These are phyloP conservation scores for Rhea pennata DNA, from an alignment of 2,113 vertebrate genomes.

Conservation along the genomic window DNA sequence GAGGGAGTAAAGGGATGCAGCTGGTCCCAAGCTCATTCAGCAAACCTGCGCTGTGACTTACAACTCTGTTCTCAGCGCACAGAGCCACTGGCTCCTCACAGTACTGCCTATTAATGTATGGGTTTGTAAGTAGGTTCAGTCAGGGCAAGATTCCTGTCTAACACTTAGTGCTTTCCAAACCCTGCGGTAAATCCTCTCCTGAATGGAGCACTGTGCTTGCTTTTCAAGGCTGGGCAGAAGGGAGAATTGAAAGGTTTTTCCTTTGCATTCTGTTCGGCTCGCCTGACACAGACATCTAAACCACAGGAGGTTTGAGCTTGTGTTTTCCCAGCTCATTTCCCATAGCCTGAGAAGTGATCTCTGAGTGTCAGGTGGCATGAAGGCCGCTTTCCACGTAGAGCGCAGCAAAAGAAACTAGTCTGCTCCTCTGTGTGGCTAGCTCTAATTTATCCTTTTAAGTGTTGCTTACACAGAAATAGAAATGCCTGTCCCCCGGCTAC, in stretches of 20 bases:
- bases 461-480: constrained; percentile 6
- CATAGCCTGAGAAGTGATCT: constrained; percentile 65
- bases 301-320: constrained; percentile 64
- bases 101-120: constrained; percentile 30
- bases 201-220: constrained; percentile 67
- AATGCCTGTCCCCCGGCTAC: not conserved
- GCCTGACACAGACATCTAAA: constrained; percentile 54
- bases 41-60: constrained; percentile 63
- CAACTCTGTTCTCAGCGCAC: not conserved
- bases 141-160: constrained; percentile 58
- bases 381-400: constrained; percentile 34
- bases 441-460: constrained; percentile 32
- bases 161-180: constrained; percentile 54
- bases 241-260: constrained; percentile 56
- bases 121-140: constrained; percentile 44
- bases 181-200: constrained; percentile 60
- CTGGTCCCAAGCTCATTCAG: constrained; percentile 69
- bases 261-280: constrained; percentile 59
- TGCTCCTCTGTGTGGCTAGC: not conserved
- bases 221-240: constrained; percentile 54
- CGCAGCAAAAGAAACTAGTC: constrained; percentile 27
- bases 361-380: constrained; percentile 51
- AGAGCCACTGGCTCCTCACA: not conserved
- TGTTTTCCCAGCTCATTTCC: constrained; percentile 70
- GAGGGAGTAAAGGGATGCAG: constrained; percentile 72